Conservation (phyloP, 2,113 vertebrate species). For the Tor tambroides region DNA sequence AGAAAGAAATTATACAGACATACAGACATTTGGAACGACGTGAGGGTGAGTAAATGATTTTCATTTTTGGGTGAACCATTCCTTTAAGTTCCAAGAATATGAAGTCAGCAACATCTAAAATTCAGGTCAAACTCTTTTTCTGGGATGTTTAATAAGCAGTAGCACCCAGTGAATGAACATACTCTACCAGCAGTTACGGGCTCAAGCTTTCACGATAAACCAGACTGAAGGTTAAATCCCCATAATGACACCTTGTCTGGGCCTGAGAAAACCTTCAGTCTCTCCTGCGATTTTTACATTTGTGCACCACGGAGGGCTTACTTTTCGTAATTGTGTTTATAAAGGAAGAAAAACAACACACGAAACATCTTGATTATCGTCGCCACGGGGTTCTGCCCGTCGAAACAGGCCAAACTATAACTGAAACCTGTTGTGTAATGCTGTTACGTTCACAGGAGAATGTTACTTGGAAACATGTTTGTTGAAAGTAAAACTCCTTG, state of each 20-base stretch:
- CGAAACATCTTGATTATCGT: slow-evolving; percentile 45
- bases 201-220: slow-evolving; percentile 49
- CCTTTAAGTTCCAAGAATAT: background rate
- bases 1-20: too few relatives aligned
- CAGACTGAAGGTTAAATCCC: slow-evolving; percentile 63
- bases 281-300: slow-evolving; percentile 44
- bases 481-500: background rate
- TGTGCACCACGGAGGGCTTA: background rate
- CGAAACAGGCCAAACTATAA: slow-evolving; percentile 28
- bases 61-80: too few relatives aligned
- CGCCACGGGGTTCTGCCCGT: slow-evolving; percentile 27
- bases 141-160: background rate
- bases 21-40: too few relatives aligned
- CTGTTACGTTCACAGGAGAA: background rate
- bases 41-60: too few relatives aligned
- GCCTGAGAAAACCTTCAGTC: slow-evolving; percentile 48
- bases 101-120: background rate
- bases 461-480: slow-evolving; percentile 12
- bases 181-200: slow-evolving; percentile 49
- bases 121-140: background rate
- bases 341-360: slow-evolving; percentile 30
- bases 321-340: slow-evolving; percentile 53
- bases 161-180: slow-evolving; percentile 31
- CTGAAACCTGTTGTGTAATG: slow-evolving; percentile 37
- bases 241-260: slow-evolving; percentile 38